A percentile compares a stretch with the other conserved stretches of the same genome.
Evolutionary conservation across 2,888 invertebrate species (phyloP).

Genomic region (Pristionchus mayeri): DNA sequence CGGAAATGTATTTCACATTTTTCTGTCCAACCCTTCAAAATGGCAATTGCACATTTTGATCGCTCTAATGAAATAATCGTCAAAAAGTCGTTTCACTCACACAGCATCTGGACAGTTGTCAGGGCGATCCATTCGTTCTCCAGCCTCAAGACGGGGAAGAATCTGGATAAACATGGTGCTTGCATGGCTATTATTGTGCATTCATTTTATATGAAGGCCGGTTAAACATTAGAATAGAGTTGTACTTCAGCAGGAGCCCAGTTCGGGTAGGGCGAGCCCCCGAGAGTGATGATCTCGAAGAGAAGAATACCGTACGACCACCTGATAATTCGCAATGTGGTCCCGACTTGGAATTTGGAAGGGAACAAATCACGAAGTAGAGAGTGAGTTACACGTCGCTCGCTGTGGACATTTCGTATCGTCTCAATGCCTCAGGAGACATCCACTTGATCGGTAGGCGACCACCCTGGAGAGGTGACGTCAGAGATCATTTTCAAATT

Average conservation of each 20-base stretch:
- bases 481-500: too few relatives aligned
- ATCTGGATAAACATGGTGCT: not conserved
- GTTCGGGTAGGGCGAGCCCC: slow-evolving; percentile 22
- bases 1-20: too few relatives aligned
- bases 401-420: slow-evolving; percentile 43
- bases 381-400: slow-evolving; percentile 24
- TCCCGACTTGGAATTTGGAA: not conserved
- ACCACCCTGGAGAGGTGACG: too few relatives aligned
- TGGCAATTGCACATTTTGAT: too few relatives aligned
- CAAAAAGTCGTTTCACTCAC: slow-evolving; percentile 79
- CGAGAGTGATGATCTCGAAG: slow-evolving; percentile 31
- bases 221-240: not conserved
- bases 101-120: slow-evolving; percentile 86
- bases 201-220: not conserved
- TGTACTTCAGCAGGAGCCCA: slow-evolving; percentile 31
- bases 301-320: slow-evolving; percentile 39
- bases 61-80: not conserved
- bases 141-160: slow-evolving; percentile 82
- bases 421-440: slow-evolving; percentile 40
- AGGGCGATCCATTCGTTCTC: slow-evolving; percentile 91
- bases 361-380: not conserved
- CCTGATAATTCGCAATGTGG: not conserved
- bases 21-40: too few relatives aligned
- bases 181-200: not conserved
- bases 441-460: slow-evolving; percentile 42